These are phyloP conservation scores for Boleophthalmus pectinirostris DNA, from an alignment of 2,113 vertebrate species.

Conservation along the genomic window DNA sequence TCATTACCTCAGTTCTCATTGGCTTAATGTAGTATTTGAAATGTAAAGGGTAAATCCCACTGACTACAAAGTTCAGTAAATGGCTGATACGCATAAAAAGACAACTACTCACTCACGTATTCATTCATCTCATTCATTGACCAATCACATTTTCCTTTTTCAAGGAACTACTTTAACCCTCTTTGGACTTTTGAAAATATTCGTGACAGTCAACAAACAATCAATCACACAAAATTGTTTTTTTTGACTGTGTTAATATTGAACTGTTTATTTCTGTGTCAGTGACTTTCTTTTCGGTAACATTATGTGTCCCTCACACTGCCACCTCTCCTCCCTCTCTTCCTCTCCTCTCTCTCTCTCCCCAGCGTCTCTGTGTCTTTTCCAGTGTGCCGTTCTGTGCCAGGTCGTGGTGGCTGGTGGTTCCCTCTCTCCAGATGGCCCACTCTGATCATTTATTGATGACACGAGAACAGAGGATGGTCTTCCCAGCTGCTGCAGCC, in stretches of 20 bases:
- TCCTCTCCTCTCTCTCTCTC: slow-evolving; percentile 5
- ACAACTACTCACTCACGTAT: neutral
- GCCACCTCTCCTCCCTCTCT: slow-evolving; percentile 13
- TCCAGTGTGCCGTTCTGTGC: slow-evolving; percentile 50
- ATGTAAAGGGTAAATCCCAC: neutral
- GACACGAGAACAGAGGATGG: slow-evolving; percentile 86
- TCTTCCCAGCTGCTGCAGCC: slow-evolving; percentile 83
- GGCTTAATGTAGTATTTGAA: neutral
- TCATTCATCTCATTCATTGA: neutral
- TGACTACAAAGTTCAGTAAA: neutral
- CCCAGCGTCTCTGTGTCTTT: slow-evolving; percentile 34
- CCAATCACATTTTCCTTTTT: neutral
- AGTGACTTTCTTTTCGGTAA: neutral
- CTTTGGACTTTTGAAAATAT: neutral
- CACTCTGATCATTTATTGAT: slow-evolving; percentile 91
- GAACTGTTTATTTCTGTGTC: neutral
- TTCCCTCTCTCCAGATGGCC: slow-evolving; percentile 86
- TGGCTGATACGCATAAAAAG: neutral
- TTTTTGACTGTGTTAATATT: neutral
- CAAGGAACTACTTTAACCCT: neutral
- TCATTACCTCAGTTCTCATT: neutral
- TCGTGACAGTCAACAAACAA: neutral
- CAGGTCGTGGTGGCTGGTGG: slow-evolving; percentile 69
- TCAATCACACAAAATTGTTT: neutral
- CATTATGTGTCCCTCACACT: neutral